Conservation (phyloP, 2,113 vertebrate genomes). For the Tachuris rubrigastra region DNA sequence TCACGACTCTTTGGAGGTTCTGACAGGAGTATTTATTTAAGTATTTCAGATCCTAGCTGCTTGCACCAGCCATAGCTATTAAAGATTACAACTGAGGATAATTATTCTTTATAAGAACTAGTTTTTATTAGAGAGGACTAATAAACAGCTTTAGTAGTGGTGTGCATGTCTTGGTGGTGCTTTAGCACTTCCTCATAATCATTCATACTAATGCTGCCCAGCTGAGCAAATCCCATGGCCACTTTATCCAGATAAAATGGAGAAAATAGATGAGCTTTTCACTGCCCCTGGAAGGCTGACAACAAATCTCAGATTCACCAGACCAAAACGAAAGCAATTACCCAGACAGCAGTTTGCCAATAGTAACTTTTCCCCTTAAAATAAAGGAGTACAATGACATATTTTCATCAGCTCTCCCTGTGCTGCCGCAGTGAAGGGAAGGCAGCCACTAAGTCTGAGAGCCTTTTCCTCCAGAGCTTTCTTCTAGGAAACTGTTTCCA, state of each 20-base stretch:
- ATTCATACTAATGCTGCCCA: constrained; percentile 7
- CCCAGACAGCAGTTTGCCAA: constrained; percentile 17
- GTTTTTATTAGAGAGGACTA: background rate
- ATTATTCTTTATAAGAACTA: background rate
- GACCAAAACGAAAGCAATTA: constrained; percentile 51
- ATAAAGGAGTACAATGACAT: background rate
- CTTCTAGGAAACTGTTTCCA: background rate
- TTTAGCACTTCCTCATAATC: background rate
- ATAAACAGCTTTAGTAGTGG: background rate
- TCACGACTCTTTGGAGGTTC: background rate
- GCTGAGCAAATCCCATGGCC: constrained; percentile 45
- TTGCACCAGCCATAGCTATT: background rate
- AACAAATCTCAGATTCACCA: constrained; percentile 46
- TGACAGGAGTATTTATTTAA: background rate
- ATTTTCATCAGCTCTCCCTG: background rate
- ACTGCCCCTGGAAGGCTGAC: constrained; percentile 39
- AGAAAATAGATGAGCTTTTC: constrained; percentile 46
- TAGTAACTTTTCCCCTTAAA: constrained; percentile 24
- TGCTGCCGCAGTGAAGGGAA: background rate
- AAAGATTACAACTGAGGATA: background rate
- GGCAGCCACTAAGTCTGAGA: background rate
- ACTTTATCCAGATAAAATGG: constrained; percentile 26
- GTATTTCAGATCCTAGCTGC: background rate
- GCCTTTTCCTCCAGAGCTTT: background rate
- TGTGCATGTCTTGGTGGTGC: background rate